Evolutionary conservation across 2,797 vertebrate genomes (phyloP).

Genomic region (Ciconia nigra): DNA sequence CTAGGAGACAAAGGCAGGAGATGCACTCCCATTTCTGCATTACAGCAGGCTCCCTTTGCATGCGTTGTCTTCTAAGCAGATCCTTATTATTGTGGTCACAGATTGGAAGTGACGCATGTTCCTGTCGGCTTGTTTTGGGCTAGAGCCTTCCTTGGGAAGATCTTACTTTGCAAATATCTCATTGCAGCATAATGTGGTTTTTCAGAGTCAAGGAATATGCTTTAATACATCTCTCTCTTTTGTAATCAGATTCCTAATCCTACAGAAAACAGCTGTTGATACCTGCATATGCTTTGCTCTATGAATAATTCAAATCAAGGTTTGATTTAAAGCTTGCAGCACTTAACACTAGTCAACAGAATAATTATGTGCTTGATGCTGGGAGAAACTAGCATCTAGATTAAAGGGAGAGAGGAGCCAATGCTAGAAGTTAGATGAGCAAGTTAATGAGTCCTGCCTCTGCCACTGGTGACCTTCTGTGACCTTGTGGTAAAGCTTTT

Average conservation of each 20-base stretch:
- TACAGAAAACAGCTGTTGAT: constrained; percentile 7
- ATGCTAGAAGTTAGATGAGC: background rate
- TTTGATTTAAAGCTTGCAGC: constrained; percentile 37
- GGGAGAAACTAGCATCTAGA: background rate
- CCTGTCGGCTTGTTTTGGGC: background rate
- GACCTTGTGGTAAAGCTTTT: background rate
- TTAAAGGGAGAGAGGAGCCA: background rate
- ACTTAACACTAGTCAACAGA: background rate
- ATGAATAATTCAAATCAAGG: constrained; percentile 33
- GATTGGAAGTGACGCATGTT: background rate
- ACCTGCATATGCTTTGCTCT: background rate
- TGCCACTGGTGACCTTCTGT: background rate
- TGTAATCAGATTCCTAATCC: background rate
- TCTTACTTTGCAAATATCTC: background rate
- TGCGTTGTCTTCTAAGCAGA: background rate
- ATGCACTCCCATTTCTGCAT: background rate
- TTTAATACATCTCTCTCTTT: background rate
- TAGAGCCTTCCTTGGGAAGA: background rate
- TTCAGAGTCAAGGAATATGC: background rate
- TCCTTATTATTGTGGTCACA: background rate
- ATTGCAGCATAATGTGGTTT: background rate
- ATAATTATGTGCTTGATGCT: constrained; percentile 10
- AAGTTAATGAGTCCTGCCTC: background rate
- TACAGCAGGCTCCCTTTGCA: background rate
- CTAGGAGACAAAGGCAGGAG: background rate